A percentile compares a stretch with the other conserved stretches of the same genome.
These are phyloP conservation scores for Ypsolopha scabrella DNA, from an alignment of 2,888 invertebrate species.

Conservation along the genomic window DNA sequence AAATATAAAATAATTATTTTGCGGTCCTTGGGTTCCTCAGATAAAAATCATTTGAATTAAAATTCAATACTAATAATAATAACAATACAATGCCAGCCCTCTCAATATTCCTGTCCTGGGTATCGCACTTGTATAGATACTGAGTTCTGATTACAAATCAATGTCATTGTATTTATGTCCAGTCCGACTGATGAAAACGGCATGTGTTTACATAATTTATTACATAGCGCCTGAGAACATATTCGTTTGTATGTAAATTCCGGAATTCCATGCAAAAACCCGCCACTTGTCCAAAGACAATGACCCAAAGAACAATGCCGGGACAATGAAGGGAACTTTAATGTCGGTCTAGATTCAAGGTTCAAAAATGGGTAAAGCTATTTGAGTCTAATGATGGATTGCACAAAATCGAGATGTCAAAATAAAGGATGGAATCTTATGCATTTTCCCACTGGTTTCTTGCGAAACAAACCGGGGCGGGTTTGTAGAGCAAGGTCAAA, in stretches of 20 bases:
- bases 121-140: background rate
- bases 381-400: conserved; percentile 1
- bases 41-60: no score
- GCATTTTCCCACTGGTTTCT: conserved; percentile 50
- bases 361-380: background rate
- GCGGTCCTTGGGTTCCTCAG: no score
- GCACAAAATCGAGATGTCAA: conserved; percentile 9
- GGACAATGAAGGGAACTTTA: conserved; percentile 42
- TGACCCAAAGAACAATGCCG: conserved; percentile 44
- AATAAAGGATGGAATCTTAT: conserved; percentile 24
- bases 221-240: conserved; percentile 22
- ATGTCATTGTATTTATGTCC: conserved; percentile 4
- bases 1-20: no score
- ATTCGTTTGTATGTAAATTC: conserved; percentile 48
- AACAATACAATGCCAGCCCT: background rate
- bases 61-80: background rate
- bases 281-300: conserved; percentile 28
- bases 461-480: conserved; percentile 46
- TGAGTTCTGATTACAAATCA: conserved; percentile 7
- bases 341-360: conserved; percentile 12
- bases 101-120: background rate
- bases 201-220: conserved; percentile 25
- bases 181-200: conserved; percentile 8
- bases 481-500: conserved; percentile 61
- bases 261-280: conserved; percentile 30